Conservation (phyloP, 2,888 invertebrate species). For the Deroplatys truncata region DNA sequence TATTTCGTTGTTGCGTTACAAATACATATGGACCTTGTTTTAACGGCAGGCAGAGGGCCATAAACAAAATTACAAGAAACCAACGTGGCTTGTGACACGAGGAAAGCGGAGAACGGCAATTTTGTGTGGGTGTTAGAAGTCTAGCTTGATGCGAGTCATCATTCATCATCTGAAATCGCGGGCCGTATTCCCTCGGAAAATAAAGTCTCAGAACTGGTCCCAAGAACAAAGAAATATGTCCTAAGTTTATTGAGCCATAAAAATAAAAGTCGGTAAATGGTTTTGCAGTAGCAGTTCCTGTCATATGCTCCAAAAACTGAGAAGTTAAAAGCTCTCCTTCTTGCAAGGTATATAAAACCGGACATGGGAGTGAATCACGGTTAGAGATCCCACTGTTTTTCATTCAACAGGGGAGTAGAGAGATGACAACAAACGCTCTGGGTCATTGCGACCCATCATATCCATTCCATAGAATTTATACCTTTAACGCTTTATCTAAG, state of each 20-base stretch:
- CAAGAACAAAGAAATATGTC: background rate
- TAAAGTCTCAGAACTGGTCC: background rate
- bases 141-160: background rate
- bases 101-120: background rate
- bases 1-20: no score
- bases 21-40: background rate
- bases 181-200: background rate
- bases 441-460: background rate
- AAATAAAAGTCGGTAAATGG: background rate
- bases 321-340: background rate
- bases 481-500: background rate
- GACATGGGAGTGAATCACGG: background rate
- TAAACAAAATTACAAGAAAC: background rate
- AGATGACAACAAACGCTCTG: background rate
- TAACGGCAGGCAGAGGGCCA: background rate
- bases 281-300: background rate
- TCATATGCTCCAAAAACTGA: background rate
- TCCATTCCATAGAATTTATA: background rate
- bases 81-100: background rate
- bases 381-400: background rate
- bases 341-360: background rate
- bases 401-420: background rate
- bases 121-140: background rate
- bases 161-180: background rate
- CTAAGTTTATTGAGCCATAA: background rate